phyloP scores from a whole-genome alignment of 2,797 vertebrate species.

The Manis javanica region DNA sequence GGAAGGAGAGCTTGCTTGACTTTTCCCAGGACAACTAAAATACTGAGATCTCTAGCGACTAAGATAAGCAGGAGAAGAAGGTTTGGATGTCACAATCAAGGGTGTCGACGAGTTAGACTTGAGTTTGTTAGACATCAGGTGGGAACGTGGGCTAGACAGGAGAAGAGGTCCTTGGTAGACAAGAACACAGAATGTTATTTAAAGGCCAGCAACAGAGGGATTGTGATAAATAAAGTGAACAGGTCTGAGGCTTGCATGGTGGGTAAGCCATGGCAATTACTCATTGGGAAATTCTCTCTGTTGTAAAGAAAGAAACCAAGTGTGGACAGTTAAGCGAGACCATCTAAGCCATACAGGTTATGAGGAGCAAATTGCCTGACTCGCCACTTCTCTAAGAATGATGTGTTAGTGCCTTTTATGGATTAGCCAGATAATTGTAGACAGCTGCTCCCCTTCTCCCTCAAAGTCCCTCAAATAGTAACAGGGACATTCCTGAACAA shows the following conservation, averaged over 20 bases:
- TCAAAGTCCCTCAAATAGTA: neutral
- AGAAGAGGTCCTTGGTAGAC: neutral
- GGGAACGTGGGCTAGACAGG: neutral
- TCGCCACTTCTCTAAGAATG: neutral
- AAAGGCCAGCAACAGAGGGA: neutral
- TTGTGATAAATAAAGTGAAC: neutral
- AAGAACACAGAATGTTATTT: neutral
- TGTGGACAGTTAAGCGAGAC: fast-evolving
- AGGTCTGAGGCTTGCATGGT: neutral
- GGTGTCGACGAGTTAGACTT: neutral
- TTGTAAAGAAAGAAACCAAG: neutral
- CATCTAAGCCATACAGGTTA: neutral
- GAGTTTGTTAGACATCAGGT: neutral
- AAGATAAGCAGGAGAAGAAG: neutral
- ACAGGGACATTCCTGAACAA: neutral
- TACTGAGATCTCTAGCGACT: no score
- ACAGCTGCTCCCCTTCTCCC: neutral
- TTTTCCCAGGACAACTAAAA: neutral
- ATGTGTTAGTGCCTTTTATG: neutral
- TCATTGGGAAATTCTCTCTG: neutral
- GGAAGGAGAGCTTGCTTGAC: neutral
- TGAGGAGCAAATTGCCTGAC: neutral
- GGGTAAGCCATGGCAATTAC: neutral
- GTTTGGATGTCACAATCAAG: neutral
- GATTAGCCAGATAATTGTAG: slow-evolving; percentile 37